phyloP scores from a whole-genome alignment of 2,888 invertebrate genomes.

The Pristionchus fissidentatus region DNA sequence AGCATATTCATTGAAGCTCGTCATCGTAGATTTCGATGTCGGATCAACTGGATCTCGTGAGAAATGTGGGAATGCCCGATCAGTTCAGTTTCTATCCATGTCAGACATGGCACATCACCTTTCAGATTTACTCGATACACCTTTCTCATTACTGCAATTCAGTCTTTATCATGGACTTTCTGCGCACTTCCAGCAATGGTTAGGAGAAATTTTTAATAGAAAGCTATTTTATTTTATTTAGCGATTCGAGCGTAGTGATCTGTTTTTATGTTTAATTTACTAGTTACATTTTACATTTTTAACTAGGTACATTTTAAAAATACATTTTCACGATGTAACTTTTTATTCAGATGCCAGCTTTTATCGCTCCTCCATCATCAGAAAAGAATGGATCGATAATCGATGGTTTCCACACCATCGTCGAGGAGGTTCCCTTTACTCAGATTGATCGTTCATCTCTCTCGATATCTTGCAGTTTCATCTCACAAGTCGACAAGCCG shows the following conservation, averaged over 20 bases:
- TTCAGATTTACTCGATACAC: slow-evolving; percentile 12
- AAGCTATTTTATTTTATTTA: too few species aligned
- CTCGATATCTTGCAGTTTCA: background rate
- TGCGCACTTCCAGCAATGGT: slow-evolving; percentile 14
- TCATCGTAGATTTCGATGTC: background rate
- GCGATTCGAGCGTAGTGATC: too few species aligned
- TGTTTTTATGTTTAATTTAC: too few species aligned
- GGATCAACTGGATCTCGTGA: slow-evolving; percentile 8
- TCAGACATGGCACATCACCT: background rate
- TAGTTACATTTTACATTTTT: too few species aligned
- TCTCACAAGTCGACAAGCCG: background rate
- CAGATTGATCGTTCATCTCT: background rate
- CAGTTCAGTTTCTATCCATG: background rate
- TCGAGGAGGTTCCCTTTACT: background rate
- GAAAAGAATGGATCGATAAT: slow-evolving; percentile 7
- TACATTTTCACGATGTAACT: too few species aligned
- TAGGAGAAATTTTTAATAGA: background rate
- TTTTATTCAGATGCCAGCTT: slow-evolving; percentile 10
- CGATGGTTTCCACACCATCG: slow-evolving; percentile 31
- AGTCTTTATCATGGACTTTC: background rate
- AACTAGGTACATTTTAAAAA: too few species aligned
- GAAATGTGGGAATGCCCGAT: slow-evolving; percentile 35
- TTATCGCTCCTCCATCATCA: background rate
- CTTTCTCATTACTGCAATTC: background rate
- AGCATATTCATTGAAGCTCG: background rate